phyloP scores from a whole-genome alignment of 1,140 invertebrate species.

The Penaeus chinensis region DNA sequence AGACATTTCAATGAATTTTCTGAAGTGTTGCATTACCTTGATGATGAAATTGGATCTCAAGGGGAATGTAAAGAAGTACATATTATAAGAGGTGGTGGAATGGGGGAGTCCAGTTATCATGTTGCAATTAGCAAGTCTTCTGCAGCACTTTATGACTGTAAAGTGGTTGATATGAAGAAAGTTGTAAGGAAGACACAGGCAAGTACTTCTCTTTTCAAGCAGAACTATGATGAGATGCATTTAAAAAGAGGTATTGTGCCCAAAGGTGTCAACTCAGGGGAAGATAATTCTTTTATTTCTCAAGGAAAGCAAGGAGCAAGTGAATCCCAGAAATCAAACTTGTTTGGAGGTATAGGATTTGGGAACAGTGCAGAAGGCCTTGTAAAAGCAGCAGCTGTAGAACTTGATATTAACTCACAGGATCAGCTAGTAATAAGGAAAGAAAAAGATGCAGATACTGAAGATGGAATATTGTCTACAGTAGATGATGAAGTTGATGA shows the following conservation, averaged over 20 bases:
- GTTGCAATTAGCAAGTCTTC: slow-evolving; percentile 38
- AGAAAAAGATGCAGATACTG: too few species aligned
- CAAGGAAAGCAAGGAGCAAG: too few species aligned
- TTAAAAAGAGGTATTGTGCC: slow-evolving; percentile 23
- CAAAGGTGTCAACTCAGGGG: too few species aligned
- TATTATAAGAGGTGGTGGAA: slow-evolving; percentile 1
- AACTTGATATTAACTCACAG: too few species aligned
- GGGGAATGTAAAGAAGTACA: slow-evolving; percentile 39
- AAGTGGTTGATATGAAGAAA: slow-evolving; percentile 40
- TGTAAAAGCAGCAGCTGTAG: too few species aligned
- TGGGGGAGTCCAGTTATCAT: slow-evolving; percentile 25
- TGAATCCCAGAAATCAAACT: too few species aligned
- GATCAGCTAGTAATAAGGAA: too few species aligned
- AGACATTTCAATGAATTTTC: slow-evolving; percentile 22
- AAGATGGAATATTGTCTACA: too few species aligned
- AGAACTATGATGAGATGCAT: neutral
- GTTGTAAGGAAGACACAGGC: neutral
- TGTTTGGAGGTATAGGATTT: too few species aligned
- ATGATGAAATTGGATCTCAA: slow-evolving; percentile 28
- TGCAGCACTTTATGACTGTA: slow-evolving; percentile 44
- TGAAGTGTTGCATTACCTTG: slow-evolving; percentile 23
- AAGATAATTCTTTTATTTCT: too few species aligned
- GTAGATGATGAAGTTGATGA: too few species aligned
- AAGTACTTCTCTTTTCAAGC: slow-evolving; percentile 25
- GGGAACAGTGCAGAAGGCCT: too few species aligned